Base-by-base conservation (phyloP, 1,140 invertebrate species). In the Papilio helenus region DNA sequence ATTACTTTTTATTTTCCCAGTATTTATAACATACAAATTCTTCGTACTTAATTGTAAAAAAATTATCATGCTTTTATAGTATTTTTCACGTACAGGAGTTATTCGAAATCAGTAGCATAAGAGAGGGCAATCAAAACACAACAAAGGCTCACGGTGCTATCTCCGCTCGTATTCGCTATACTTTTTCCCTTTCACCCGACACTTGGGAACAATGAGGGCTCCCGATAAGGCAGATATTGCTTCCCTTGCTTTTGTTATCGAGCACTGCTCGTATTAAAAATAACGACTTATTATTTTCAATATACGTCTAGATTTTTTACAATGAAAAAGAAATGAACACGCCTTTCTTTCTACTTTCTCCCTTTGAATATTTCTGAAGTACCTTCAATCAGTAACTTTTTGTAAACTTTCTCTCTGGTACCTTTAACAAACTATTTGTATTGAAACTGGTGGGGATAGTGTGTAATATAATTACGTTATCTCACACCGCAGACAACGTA, bases 401-500 rank as follows among this genome's bases (percentile, higher is more conserved):
- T 39, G 34, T 34, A 34, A 34, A 46, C 44, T 0, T 42, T 42
- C 39, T 42, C 39, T n/a, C n/a, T 39, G 34, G 1, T 39, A 8
- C 44, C 3, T 46, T 14, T 46, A 46, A 46, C 14, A 65, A 65
- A 65, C 10, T 20, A 26, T 26, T 14, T 23, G 0, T 39, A 8
- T 14, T 26, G 2, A 16, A 68, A 29, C 14, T 29, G 26, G 23
- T 29, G 10, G 61, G 4, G 12, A 29, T 68, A 29, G 61, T 29
- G 26, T 4, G 20, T 61, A 26, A 61, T 61, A 29, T 26, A 74
- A 74, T 74, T 74, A 49, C 72, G 44, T 74, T 74, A 74, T 74
- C 72, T 74, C 12, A 23, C 72, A 74, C 72, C 42, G n/a, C 72
- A 74, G 72, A 74, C 72, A 74, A 74, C 72, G 44, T 74, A 74